Percentiles rank a stretch among this genome's conserved stretches.
These are phyloP conservation scores for Azemiops feae DNA, from an alignment of 2,113 vertebrate species.

Conservation along the genomic window DNA sequence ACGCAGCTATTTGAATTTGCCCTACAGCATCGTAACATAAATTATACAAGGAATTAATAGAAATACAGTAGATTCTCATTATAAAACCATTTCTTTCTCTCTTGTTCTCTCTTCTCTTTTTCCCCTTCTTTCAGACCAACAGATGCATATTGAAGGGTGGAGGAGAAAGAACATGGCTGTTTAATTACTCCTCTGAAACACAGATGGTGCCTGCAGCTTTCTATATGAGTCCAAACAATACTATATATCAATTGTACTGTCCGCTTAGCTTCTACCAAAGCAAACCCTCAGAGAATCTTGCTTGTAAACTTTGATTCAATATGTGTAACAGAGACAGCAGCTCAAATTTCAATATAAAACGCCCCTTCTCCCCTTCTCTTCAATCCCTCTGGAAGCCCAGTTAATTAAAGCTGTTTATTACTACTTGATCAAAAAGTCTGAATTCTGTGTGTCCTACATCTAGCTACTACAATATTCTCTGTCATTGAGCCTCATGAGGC, in stretches of 20 bases:
- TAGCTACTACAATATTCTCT: conserved; percentile 74
- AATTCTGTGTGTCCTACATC: conserved; percentile 73
- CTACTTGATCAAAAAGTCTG: conserved; percentile 74
- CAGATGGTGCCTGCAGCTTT: conserved; percentile 34
- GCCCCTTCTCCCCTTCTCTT: conserved; percentile 48
- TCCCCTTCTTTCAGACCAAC: conserved; percentile 22
- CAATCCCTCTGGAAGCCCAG: conserved; percentile 61
- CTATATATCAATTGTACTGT: conserved; percentile 37
- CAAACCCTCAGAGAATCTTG: conserved; percentile 24
- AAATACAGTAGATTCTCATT: background rate
- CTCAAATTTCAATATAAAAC: conserved; percentile 69
- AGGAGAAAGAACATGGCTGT: conserved; percentile 27
- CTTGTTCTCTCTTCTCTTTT: background rate
- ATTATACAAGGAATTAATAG: background rate
- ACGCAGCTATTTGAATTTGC: background rate
- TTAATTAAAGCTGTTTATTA: conserved; percentile 79
- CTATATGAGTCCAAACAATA: conserved; percentile 25
- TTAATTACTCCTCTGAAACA: conserved; percentile 51
- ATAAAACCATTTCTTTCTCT: background rate
- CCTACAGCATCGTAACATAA: background rate
- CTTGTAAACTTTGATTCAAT: conserved; percentile 52
- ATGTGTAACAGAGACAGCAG: conserved; percentile 44
- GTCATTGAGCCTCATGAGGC: conserved; percentile 68
- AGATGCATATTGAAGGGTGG: conserved; percentile 7
- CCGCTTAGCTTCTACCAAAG: conserved; percentile 35